A percentile compares a stretch with the other conserved stretches of the same genome.
These are phyloP conservation scores for Stichopus horrens DNA, from an alignment of 53 echinoderm and acorn worm genomes.

Conservation along the genomic window DNA sequence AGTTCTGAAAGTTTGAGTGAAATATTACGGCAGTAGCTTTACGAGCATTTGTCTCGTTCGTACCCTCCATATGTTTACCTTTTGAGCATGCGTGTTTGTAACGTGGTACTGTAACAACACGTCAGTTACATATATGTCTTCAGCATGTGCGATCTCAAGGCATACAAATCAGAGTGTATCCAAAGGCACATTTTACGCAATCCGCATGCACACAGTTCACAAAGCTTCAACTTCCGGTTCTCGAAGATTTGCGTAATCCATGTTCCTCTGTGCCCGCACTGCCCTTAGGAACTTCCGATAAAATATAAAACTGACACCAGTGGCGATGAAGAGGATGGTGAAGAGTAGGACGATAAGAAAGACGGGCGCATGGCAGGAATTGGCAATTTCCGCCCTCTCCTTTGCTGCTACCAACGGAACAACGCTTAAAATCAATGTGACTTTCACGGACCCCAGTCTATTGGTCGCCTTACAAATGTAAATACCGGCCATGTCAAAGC, in stretches of 20 bases:
- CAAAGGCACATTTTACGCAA: too few relatives aligned
- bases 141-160: too few relatives aligned
- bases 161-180: too few relatives aligned
- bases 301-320: not conserved
- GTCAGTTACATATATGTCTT: too few relatives aligned
- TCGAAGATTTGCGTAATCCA: constrained; percentile 4
- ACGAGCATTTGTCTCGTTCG: too few relatives aligned
- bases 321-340: not conserved
- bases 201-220: not conserved
- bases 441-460: not conserved
- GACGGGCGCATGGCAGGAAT: not conserved
- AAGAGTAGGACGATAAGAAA: not conserved
- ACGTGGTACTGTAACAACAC: too few relatives aligned
- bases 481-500: constrained; percentile 5
- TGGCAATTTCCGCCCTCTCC: not conserved
- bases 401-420: not conserved
- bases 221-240: constrained; percentile 18
- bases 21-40: too few relatives aligned
- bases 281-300: constrained; percentile 34
- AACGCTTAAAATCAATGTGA: not conserved
- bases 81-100: too few relatives aligned
- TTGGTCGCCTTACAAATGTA: constrained; percentile 30
- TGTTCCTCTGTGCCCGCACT: constrained; percentile 4
- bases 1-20: too few relatives aligned
- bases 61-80: too few relatives aligned